phyloP scores from a whole-genome alignment of 2,113 vertebrate genomes.

The Vulpes lagopus region DNA sequence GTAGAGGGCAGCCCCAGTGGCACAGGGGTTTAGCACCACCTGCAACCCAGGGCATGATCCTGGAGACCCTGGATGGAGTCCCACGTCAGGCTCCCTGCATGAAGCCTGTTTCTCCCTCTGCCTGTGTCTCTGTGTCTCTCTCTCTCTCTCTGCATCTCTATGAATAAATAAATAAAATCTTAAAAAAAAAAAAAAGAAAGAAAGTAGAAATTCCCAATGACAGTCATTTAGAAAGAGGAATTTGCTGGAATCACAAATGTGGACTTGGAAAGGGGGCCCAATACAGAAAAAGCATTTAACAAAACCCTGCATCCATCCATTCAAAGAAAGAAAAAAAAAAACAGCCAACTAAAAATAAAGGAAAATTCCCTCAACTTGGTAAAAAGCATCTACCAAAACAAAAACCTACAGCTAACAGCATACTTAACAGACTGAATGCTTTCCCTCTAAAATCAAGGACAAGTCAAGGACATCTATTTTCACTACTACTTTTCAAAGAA shows the following conservation, averaged over 20 bases:
- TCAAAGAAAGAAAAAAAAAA: neutral
- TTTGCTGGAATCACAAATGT: constrained; percentile 50
- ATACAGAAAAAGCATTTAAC: constrained; percentile 36
- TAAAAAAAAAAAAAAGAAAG: neutral
- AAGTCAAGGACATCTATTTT: neutral
- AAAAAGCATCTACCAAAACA: neutral
- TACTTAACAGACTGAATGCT: neutral
- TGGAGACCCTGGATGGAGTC: no score
- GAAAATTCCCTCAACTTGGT: constrained; percentile 16
- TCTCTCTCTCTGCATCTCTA: no score
- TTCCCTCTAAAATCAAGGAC: neutral
- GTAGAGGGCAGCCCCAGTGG: neutral
- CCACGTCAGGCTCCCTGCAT: no score
- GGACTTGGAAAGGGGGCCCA: neutral
- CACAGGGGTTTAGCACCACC: no score
- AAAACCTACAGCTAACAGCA: neutral
- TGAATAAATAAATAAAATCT: no score
- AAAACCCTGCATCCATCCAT: constrained; percentile 7
- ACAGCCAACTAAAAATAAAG: constrained; percentile 2
- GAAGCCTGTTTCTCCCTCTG: no score
- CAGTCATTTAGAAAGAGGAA: constrained; percentile 24
- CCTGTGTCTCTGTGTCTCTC: no score
- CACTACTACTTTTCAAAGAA: neutral
- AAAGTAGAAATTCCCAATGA: constrained; percentile 21
- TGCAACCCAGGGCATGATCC: no score